These are phyloP conservation scores for Artibeus jamaicensis DNA, from an alignment of 2,797 vertebrate species.

Conservation along the genomic window DNA sequence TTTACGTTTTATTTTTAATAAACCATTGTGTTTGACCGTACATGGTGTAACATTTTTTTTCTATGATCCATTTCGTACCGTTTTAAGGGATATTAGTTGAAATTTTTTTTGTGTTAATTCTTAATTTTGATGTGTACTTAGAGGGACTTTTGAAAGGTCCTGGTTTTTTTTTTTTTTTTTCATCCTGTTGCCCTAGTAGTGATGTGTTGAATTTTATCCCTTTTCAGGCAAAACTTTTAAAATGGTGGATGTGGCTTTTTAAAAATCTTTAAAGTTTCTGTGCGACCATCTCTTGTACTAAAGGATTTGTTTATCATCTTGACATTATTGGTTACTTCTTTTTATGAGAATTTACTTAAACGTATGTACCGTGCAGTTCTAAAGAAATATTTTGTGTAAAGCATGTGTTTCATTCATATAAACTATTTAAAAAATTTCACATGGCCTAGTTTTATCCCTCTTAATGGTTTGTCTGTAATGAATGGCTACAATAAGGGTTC, in stretches of 20 bases:
- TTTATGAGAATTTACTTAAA: slow-evolving; percentile 80
- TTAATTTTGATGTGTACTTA: slow-evolving; percentile 71
- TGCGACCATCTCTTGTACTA: slow-evolving; percentile 83
- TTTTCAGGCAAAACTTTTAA: slow-evolving; percentile 78
- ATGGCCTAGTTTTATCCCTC: slow-evolving; percentile 81
- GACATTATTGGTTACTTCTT: slow-evolving; percentile 80
- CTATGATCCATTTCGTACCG: slow-evolving; percentile 83
- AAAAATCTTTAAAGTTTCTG: slow-evolving; percentile 74
- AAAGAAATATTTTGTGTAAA: slow-evolving; percentile 84
- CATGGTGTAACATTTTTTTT: slow-evolving; percentile 86
- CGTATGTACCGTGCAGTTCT: slow-evolving; percentile 83
- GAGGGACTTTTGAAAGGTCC: slow-evolving; percentile 77
- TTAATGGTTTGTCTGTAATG: slow-evolving; percentile 80
- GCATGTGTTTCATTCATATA: slow-evolving; percentile 85
- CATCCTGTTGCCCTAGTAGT: slow-evolving; percentile 61
- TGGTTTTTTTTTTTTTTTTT: slow-evolving; percentile 47
- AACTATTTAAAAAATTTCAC: slow-evolving; percentile 82
- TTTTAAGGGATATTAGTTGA: slow-evolving; percentile 79
- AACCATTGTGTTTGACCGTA: slow-evolving; percentile 89
- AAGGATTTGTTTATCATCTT: slow-evolving; percentile 77
- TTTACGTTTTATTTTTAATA: slow-evolving; percentile 90
- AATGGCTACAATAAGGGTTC: slow-evolving; percentile 79
- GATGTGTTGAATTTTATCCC: slow-evolving; percentile 73
- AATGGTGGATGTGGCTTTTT: slow-evolving; percentile 82
- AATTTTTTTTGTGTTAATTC: slow-evolving; percentile 73